Evolutionary conservation across 2,113 vertebrate genomes (phyloP), one percentile per base, ranked within the genome.

Genomic region (Ptilorrhoa leucosticta): DNA sequence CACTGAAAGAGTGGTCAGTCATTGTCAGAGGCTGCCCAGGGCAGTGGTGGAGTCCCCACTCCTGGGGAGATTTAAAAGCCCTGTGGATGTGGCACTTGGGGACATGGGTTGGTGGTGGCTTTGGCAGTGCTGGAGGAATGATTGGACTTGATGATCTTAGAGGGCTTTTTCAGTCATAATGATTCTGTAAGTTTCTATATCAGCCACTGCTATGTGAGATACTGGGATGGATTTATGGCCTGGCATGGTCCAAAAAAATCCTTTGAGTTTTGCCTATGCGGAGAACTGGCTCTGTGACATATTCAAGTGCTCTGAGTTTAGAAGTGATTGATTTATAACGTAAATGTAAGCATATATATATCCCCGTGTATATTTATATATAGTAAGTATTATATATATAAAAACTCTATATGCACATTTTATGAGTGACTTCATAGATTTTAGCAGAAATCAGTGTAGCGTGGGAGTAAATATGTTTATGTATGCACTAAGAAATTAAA

Each of bases 31-130:
- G 53, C 24, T 76, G 7, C 11, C 20, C 61, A 35, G 20, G 11
- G n/a, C 28, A n/a, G 28, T 18, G 53, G 5, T 60, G 63, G n/a
- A 33, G 26, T 76, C 5, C 4, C 31, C 35, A 14, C 42, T 31
- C 31, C 54, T 54, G 21, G 30, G 6, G n/a, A 14, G 54, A 19
- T 83, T 69, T 69, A 19, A 69, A 54, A 83, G 17, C 26, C 2
- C 0, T 40, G n/a, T 61, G 63, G 21, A 13, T 23, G 40, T 76
- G 70, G 40, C 54, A 54, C 30, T 26, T 60, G 61, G 61, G 78
- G 47, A 53, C 61, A 9, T 0, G 0, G 28, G 13, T 8, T 0
- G 0, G 17, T 60, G 78, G 40, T 90, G 70, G 3, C 39, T 28
- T 75, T 6, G 2, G 44, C 60, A 51, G 19, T 39, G 60, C 60